Evolutionary conservation across 1,140 invertebrate species (phyloP).

Genomic region (Lordiphosa clarofinis): DNA sequence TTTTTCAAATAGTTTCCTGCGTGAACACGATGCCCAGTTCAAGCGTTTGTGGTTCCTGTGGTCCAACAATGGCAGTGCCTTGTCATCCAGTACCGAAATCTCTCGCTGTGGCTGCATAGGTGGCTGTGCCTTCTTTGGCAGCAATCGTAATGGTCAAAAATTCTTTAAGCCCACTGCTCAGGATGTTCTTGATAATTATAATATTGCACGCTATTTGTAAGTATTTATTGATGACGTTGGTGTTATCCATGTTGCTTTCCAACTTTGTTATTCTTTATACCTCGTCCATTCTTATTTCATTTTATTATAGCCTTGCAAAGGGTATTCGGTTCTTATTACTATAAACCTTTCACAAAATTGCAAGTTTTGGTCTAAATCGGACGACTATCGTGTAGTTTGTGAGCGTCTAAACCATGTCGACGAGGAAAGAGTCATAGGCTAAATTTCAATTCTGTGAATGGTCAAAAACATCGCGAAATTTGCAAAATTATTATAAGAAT

Average conservation of each 20-base stretch:
- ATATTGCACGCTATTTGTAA: constrained; percentile 88
- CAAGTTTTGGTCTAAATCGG: too few species aligned
- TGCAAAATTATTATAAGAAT: too few species aligned
- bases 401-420: too few species aligned
- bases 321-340: too few species aligned
- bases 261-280: background rate
- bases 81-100: constrained; percentile 58
- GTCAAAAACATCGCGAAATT: too few species aligned
- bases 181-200: constrained; percentile 90
- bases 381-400: too few species aligned
- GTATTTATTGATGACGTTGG: constrained; percentile 1
- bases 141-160: constrained; percentile 89
- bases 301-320: too few species aligned
- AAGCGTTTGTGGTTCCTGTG: constrained; percentile 97
- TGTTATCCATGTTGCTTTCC: too few species aligned
- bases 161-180: constrained; percentile 92
- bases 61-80: constrained; percentile 83
- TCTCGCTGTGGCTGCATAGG: constrained; percentile 95
- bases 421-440: too few species aligned
- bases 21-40: constrained; percentile 91
- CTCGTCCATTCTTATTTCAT: too few species aligned
- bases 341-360: too few species aligned
- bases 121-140: constrained; percentile 96
- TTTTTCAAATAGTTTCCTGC: constrained; percentile 84
- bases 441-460: too few species aligned